phyloP scores from a whole-genome alignment of 2,113 vertebrate species.

The Condylura cristata region DNA sequence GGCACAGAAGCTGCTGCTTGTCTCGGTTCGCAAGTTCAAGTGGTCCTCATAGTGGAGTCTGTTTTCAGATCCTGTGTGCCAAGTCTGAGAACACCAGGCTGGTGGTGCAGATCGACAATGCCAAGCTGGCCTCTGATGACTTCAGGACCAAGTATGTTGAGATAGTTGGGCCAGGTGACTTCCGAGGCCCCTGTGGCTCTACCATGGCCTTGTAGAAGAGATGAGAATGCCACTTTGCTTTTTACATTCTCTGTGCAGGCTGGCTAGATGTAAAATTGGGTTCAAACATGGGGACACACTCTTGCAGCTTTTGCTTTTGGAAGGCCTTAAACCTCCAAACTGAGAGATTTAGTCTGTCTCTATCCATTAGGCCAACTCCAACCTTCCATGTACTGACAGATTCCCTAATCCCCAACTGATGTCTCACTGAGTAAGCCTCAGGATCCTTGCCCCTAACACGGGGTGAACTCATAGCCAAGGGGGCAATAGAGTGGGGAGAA shows the following conservation, averaged over 20 bases:
- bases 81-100: constrained; percentile 77
- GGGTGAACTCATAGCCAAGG: background rate
- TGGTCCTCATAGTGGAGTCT: background rate
- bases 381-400: background rate
- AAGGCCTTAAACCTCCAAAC: background rate
- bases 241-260: background rate
- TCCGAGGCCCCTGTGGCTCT: background rate
- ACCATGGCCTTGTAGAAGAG: background rate
- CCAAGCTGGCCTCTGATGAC: constrained; percentile 85
- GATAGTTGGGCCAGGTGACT: background rate
- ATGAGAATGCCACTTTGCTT: background rate
- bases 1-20: background rate
- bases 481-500: background rate
- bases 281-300: background rate
- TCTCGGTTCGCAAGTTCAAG: background rate
- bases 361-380: background rate
- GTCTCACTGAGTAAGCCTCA: background rate
- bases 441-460: background rate
- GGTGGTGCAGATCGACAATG: constrained; percentile 78
- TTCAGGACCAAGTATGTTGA: constrained; percentile 85
- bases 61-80: constrained; percentile 77
- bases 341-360: background rate
- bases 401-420: background rate
- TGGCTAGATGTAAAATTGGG: background rate
- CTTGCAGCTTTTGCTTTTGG: background rate